Evolutionary conservation across 2,113 vertebrate genomes (phyloP).

Genomic region (Haemorhous mexicanus): DNA sequence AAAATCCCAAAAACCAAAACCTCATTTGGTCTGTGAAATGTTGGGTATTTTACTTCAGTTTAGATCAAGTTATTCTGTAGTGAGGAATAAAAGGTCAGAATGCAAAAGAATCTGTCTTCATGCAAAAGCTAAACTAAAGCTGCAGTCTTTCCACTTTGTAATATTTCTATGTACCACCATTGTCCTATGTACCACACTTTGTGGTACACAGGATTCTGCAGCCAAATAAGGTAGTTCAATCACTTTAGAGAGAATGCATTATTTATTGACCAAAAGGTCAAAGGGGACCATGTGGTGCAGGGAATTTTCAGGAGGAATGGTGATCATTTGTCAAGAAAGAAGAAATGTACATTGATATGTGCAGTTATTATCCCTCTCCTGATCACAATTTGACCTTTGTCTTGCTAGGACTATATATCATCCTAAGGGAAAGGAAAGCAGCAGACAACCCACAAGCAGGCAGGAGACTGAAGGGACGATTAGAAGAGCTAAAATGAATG

Average conservation of each 20-base stretch:
- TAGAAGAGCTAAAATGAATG: slow-evolving; percentile 2
- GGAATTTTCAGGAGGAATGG: slow-evolving; percentile 45
- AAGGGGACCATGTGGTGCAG: slow-evolving; percentile 42
- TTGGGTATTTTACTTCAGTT: background rate
- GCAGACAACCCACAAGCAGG: background rate
- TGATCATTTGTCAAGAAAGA: slow-evolving; percentile 55
- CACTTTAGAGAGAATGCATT: slow-evolving; percentile 45
- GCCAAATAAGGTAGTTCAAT: slow-evolving; percentile 38
- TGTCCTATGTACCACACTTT: slow-evolving; percentile 20
- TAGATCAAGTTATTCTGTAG: background rate
- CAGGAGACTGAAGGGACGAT: background rate
- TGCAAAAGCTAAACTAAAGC: background rate
- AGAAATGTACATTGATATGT: slow-evolving; percentile 46
- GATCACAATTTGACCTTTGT: slow-evolving; percentile 55
- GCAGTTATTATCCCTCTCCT: slow-evolving; percentile 46
- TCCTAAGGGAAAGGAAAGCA: background rate
- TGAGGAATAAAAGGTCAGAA: background rate
- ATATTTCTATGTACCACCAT: too few relatives aligned
- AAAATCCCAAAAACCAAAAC: background rate
- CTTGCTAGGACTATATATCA: slow-evolving; percentile 45
- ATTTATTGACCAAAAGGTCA: slow-evolving; percentile 71
- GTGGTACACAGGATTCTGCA: slow-evolving; percentile 27
- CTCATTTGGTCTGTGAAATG: background rate
- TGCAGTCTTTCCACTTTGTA: background rate
- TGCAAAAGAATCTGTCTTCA: background rate